A percentile compares a stretch with the other conserved stretches of the same genome.
Conservation (phyloP, 2,888 invertebrate genomes). For the Celastrina argiolus region DNA sequence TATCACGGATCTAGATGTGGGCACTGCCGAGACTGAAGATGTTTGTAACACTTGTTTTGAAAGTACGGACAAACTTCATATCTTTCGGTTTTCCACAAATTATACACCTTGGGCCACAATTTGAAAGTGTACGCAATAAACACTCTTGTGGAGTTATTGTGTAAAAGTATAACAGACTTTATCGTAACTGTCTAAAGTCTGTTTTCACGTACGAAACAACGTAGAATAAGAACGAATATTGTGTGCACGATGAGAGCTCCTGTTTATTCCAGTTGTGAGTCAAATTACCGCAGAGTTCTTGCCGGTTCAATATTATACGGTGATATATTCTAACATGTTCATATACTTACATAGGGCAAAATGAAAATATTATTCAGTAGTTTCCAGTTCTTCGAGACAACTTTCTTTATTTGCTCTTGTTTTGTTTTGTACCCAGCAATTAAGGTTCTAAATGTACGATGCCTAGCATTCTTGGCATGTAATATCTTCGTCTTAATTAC, state of each 20-base stretch:
- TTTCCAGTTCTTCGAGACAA: neutral
- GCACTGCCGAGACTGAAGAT: too few relatives aligned
- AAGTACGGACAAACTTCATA: slow-evolving; percentile 17
- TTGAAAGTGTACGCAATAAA: neutral
- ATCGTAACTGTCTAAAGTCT: neutral
- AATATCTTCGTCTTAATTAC: too few relatives aligned
- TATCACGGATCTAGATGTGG: too few relatives aligned
- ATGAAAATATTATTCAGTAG: slow-evolving; percentile 18
- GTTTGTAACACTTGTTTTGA: slow-evolving; percentile 16
- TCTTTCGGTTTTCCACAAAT: slow-evolving; percentile 20
- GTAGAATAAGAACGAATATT: neutral
- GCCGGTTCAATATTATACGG: slow-evolving; percentile 7
- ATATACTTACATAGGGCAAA: neutral
- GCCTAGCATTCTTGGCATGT: too few relatives aligned
- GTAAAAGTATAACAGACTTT: neutral
- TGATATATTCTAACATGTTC: slow-evolving; percentile 19
- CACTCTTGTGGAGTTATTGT: neutral
- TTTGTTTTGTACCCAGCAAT: neutral
- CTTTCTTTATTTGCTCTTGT: neutral
- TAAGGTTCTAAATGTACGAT: too few relatives aligned
- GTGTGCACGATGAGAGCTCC: neutral
- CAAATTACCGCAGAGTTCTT: slow-evolving; percentile 20
- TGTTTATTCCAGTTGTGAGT: slow-evolving; percentile 15
- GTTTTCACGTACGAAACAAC: neutral
- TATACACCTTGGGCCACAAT: neutral